A percentile compares a stretch with the other conserved stretches of the same genome.
These are phyloP conservation scores for Euplexia lucipara DNA, from an alignment of 2,888 invertebrate genomes.

Conservation along the genomic window DNA sequence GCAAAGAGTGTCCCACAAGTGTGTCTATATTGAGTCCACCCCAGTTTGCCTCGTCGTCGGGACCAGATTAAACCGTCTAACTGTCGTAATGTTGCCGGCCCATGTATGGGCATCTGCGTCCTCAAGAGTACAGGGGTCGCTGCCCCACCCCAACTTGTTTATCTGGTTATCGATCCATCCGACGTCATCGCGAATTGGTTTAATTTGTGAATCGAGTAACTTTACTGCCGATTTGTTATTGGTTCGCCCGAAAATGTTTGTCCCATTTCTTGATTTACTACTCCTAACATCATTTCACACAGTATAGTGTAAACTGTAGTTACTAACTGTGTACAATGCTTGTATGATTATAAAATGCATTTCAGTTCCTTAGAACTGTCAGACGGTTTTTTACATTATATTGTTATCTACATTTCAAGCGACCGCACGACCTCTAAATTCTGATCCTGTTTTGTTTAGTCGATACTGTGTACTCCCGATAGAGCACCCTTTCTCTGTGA, in stretches of 20 bases:
- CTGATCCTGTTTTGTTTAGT: slow-evolving; percentile 58
- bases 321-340: not conserved
- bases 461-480: slow-evolving; percentile 51
- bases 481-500: slow-evolving; percentile 44
- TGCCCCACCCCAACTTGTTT: slow-evolving; percentile 82
- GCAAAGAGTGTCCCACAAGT: slow-evolving; percentile 55
- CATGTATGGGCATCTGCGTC: slow-evolving; percentile 85
- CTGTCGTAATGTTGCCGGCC: slow-evolving; percentile 73
- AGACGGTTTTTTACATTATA: slow-evolving; percentile 43
- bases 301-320: slow-evolving; percentile 3
- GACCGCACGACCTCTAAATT: slow-evolving; percentile 57
- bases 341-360: slow-evolving; percentile 9
- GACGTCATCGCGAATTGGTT: slow-evolving; percentile 73
- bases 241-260: slow-evolving; percentile 39
- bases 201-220: slow-evolving; percentile 70
- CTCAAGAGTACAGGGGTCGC: slow-evolving; percentile 78
- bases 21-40: slow-evolving; percentile 62
- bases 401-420: slow-evolving; percentile 57
- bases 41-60: slow-evolving; percentile 66
- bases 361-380: slow-evolving; percentile 10
- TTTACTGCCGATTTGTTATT: slow-evolving; percentile 64
- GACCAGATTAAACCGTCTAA: slow-evolving; percentile 74
- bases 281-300: slow-evolving; percentile 4
- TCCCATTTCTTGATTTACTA: slow-evolving; percentile 24
- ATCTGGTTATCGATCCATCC: slow-evolving; percentile 83